phyloP scores from a whole-genome alignment of 2,797 vertebrate genomes.

The Spondyliosoma cantharus region DNA sequence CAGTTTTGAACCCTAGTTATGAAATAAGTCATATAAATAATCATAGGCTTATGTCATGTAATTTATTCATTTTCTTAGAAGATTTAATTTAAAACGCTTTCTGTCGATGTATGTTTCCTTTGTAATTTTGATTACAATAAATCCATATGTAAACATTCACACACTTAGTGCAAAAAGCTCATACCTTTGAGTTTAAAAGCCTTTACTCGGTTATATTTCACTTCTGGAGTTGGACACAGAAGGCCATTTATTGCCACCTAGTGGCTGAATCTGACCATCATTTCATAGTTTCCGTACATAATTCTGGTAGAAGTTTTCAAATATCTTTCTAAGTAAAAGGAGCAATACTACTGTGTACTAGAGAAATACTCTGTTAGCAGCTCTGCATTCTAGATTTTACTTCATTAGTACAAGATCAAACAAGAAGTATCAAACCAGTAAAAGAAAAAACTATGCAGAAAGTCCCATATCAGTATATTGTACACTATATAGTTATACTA shows the following conservation, averaged over 20 bases:
- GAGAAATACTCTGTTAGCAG: neutral
- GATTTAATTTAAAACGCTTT: neutral
- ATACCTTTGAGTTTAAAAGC: neutral
- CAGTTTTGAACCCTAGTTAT: neutral
- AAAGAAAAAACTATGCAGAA: too few relatives aligned
- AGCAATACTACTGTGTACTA: neutral
- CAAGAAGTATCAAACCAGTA: too few relatives aligned
- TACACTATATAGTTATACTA: too few relatives aligned
- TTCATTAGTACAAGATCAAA: too few relatives aligned
- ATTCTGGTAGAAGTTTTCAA: neutral
- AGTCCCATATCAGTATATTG: too few relatives aligned
- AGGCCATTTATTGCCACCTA: constrained; percentile 39
- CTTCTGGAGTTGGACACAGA: neutral
- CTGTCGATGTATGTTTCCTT: neutral
- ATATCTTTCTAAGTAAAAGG: neutral
- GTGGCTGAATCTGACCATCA: constrained; percentile 11
- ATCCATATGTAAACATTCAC: neutral
- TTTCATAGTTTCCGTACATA: neutral
- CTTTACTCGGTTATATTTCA: neutral
- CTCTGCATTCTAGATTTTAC: too few relatives aligned
- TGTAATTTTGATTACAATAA: neutral
- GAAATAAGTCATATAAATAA: neutral
- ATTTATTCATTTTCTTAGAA: neutral
- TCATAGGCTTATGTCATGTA: neutral
- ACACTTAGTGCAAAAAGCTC: neutral